Conservation (phyloP, 2,888 invertebrate species). For the Nephrotoma appendiculata region DNA sequence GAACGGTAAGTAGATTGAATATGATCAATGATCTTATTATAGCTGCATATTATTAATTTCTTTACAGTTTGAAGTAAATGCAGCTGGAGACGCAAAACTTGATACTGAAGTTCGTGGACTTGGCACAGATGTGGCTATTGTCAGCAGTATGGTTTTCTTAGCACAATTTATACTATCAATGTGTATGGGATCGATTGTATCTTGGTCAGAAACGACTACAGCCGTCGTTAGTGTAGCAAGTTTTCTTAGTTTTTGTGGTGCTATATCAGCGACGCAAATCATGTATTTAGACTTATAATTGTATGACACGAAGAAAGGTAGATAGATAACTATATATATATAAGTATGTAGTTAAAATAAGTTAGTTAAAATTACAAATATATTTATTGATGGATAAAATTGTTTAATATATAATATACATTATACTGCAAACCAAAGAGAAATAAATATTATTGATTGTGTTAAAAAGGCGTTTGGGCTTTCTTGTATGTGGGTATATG, state of each 20-base stretch:
- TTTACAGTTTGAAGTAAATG: conserved; percentile 44
- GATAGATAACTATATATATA: background rate
- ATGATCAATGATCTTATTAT: conserved; percentile 25
- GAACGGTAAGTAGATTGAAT: conserved; percentile 48
- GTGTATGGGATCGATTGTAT: conserved; percentile 73
- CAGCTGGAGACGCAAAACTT: conserved; percentile 38
- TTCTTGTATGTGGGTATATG: background rate
- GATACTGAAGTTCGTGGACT: conserved; percentile 65
- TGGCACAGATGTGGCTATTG: conserved; percentile 88
- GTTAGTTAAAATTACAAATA: background rate
- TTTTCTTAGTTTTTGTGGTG: conserved; percentile 69
- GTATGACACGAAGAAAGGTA: background rate
- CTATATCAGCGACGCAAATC: conserved; percentile 71
- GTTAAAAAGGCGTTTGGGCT: background rate
- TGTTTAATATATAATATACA: background rate
- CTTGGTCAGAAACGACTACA: conserved; percentile 66
- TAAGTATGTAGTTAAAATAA: background rate
- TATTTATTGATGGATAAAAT: background rate
- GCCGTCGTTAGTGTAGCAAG: conserved; percentile 80
- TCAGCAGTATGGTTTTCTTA: conserved; percentile 90
- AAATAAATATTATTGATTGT: background rate
- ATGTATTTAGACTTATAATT: conserved; percentile 73
- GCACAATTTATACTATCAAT: conserved; percentile 85
- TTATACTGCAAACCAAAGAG: background rate
- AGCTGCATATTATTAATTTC: conserved; percentile 9